phyloP scores from a whole-genome alignment of 53 echinoderm and acorn worm species.

The Holothuria leucospilota region DNA sequence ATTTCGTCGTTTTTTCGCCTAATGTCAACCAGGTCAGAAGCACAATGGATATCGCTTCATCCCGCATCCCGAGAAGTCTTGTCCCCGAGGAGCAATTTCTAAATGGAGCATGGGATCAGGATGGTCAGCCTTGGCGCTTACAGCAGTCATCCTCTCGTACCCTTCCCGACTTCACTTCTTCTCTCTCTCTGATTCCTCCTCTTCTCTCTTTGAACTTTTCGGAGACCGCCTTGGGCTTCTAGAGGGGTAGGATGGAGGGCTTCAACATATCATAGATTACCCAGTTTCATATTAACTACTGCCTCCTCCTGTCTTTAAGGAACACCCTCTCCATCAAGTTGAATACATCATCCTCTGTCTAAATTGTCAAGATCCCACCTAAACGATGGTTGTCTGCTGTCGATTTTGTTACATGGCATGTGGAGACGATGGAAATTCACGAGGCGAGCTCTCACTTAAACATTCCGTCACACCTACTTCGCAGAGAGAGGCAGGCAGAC shows the following conservation, averaged over 20 bases:
- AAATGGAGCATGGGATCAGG: slow-evolving; percentile 41
- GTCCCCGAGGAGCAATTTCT: slow-evolving; percentile 51
- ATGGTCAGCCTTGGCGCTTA: slow-evolving; percentile 34
- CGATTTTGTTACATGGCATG: slow-evolving; percentile 51
- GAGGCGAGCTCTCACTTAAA: slow-evolving; percentile 24
- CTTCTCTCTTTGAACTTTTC: slow-evolving; percentile 12
- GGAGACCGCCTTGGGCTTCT: no score
- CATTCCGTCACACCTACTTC: slow-evolving; percentile 50
- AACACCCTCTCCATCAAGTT: no score
- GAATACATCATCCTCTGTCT: neutral
- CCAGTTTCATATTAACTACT: no score
- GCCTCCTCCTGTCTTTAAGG: no score
- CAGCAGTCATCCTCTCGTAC: slow-evolving; percentile 7
- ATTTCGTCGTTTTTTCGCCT: slow-evolving; percentile 20
- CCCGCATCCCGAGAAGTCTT: slow-evolving; percentile 13
- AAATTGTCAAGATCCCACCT: slow-evolving; percentile 20
- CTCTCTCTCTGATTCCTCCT: neutral
- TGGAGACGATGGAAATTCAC: slow-evolving; percentile 21
- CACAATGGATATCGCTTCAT: slow-evolving; percentile 15
- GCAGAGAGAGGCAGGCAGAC: slow-evolving; percentile 16
- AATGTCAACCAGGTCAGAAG: slow-evolving; percentile 44
- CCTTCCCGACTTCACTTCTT: slow-evolving; percentile 28
- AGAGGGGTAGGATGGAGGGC: no score
- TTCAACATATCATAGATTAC: no score
- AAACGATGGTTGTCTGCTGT: slow-evolving; percentile 16